Evolutionary conservation across 1,140 invertebrate genomes (phyloP).

Genomic region (Meloidogyne hapla): DNA sequence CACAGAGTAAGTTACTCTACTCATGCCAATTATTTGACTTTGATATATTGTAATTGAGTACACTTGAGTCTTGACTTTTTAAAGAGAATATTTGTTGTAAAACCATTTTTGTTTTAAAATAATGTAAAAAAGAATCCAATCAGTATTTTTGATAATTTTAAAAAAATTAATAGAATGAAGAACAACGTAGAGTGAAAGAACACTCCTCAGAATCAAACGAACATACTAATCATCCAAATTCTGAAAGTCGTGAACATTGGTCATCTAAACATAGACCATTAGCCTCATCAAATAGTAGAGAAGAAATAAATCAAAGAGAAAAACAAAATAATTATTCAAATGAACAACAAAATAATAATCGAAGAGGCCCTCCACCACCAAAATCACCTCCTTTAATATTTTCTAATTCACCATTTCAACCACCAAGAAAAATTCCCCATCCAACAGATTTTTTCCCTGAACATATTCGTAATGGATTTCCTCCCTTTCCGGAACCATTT

Average conservation of each 20-base stretch:
- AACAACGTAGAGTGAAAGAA: not conserved
- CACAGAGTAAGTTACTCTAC: too few relatives aligned
- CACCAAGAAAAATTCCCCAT: not conserved
- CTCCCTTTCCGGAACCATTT: slow-evolving; percentile 21
- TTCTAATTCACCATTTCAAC: not conserved
- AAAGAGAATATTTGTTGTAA: too few relatives aligned
- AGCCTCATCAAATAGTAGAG: not conserved
- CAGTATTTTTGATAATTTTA: too few relatives aligned
- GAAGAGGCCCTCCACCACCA: not conserved
- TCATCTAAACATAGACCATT: not conserved
- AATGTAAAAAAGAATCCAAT: too few relatives aligned
- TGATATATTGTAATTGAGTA: too few relatives aligned
- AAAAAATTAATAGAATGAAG: too few relatives aligned
- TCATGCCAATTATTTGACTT: too few relatives aligned
- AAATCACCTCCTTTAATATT: not conserved
- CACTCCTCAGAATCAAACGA: not conserved
- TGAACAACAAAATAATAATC: slow-evolving; percentile 6
- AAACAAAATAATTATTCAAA: too few relatives aligned
- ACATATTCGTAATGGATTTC: slow-evolving; percentile 14
- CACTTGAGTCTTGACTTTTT: too few relatives aligned
- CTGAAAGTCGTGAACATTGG: not conserved
- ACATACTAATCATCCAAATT: not conserved
- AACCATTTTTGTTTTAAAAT: too few relatives aligned
- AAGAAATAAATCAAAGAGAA: not conserved
- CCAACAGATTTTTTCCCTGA: slow-evolving; percentile 25